A percentile compares a stretch with the other conserved stretches of the same genome.
phyloP scores from a whole-genome alignment of 2,888 invertebrate genomes.

The Ectemnius lituratus region DNA sequence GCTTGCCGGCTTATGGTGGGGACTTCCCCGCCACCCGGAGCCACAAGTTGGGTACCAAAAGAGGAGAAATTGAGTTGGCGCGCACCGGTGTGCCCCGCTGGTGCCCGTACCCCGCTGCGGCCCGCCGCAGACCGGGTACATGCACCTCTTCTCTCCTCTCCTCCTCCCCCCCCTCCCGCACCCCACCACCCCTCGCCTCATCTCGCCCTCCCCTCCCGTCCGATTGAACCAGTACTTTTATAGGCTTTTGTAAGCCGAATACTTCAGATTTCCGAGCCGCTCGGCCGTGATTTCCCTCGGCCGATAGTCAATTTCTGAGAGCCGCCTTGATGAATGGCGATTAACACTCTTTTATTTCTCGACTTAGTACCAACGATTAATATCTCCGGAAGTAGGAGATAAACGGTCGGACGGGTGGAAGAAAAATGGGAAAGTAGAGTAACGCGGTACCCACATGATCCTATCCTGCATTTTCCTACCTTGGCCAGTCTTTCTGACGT shows the following conservation, averaged over 20 bases:
- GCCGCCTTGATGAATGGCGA: too few species aligned
- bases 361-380: too few species aligned
- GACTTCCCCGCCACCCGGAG: conserved; percentile 50
- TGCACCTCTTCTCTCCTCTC: neutral
- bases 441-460: neutral
- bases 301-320: too few species aligned
- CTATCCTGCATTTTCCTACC: neutral
- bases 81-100: conserved; percentile 53
- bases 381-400: too few species aligned
- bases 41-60: conserved; percentile 66
- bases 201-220: neutral
- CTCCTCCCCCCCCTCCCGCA: neutral
- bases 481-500: neutral
- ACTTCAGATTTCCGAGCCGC: too few species aligned
- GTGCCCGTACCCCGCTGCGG: conserved; percentile 26
- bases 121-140: neutral
- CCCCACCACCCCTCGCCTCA: neutral
- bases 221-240: too few species aligned
- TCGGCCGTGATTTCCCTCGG: too few species aligned
- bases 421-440: neutral
- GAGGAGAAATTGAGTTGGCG: conserved; percentile 66
- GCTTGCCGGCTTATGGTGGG: conserved; percentile 34
- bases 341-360: too few species aligned
- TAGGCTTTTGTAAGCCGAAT: too few species aligned
- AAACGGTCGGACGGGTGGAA: too few species aligned